A percentile compares a stretch with the other conserved stretches of the same genome.
Conservation (phyloP, 1,140 invertebrate genomes). For the Brachionus plicatilis region DNA sequence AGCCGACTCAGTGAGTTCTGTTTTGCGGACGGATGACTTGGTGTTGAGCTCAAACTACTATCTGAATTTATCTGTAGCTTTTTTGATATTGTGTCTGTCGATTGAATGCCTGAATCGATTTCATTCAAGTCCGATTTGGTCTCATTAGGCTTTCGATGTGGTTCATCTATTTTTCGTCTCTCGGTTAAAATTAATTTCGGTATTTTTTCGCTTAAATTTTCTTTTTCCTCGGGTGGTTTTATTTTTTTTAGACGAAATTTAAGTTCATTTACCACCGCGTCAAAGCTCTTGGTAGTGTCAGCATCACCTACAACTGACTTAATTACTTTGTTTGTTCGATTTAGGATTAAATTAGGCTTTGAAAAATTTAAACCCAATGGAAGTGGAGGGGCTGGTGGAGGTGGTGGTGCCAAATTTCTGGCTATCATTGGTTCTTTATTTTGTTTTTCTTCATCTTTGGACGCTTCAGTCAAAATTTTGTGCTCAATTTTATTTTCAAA, state of each 20-base stretch:
- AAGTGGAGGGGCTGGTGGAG: constrained; percentile 12
- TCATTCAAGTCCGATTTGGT: not conserved
- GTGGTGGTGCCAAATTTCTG: not conserved
- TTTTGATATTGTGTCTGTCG: not conserved
- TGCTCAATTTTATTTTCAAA: constrained; percentile 6
- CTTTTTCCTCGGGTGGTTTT: not conserved
- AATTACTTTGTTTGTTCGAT: not conserved
- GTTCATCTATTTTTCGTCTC: not conserved
- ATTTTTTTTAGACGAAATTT: constrained; percentile 26
- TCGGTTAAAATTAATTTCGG: not conserved
- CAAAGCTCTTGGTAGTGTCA: constrained; percentile 17
- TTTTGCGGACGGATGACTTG: not conserved
- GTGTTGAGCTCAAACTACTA: not conserved
- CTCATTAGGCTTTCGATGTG: not conserved
- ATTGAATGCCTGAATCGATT: not conserved
- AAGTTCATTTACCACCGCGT: constrained; percentile 35
- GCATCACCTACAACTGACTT: not conserved
- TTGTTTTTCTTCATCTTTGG: not conserved
- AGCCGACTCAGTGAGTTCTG: not conserved
- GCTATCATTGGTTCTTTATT: not conserved
- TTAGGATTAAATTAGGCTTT: not conserved
- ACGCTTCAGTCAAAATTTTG: not conserved
- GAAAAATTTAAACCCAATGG: constrained; percentile 7
- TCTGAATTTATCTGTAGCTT: not conserved
- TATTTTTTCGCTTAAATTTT: not conserved